A percentile compares a stretch with the other conserved stretches of the same genome.
Conservation (phyloP, 2,888 invertebrate genomes). For the Melanostoma scalare region DNA sequence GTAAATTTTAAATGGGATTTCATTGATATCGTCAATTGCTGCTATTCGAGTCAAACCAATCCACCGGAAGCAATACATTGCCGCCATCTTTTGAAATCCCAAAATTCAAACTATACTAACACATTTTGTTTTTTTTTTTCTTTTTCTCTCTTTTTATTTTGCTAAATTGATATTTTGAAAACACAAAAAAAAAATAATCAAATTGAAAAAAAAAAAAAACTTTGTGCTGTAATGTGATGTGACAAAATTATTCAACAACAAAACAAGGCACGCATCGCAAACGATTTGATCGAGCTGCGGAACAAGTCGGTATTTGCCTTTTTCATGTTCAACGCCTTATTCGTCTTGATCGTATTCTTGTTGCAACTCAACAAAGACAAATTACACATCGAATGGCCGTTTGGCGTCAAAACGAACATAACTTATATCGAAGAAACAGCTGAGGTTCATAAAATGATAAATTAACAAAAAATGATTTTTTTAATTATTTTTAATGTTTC, state of each 20-base stretch:
- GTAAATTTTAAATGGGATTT: conserved; percentile 85
- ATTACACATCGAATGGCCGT: conserved; percentile 98
- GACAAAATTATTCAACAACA: conserved; percentile 29
- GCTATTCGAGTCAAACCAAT: background rate
- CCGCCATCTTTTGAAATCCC: conserved; percentile 76
- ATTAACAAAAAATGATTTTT: conserved; percentile 57
- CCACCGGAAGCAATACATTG: conserved; percentile 39
- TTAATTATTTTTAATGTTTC: conserved; percentile 70
- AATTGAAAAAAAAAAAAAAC: conserved; percentile 67
- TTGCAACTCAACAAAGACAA: conserved; percentile 99
- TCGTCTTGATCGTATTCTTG: conserved; percentile 99
- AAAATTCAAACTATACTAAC: conserved; percentile 80
- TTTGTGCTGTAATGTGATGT: conserved; percentile 77
- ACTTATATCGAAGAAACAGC: conserved; percentile 95
- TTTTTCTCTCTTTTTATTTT: conserved; percentile 75
- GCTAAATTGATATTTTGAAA: conserved; percentile 30
- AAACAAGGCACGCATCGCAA: conserved; percentile 92
- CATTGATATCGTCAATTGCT: conserved; percentile 63
- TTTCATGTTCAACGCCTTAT: conserved; percentile 99
- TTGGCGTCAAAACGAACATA: conserved; percentile 96
- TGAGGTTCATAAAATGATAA: conserved; percentile 86
- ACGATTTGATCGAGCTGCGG: conserved; percentile 95
- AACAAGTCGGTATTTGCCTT: conserved; percentile 99
- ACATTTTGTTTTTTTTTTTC: conserved; percentile 77
- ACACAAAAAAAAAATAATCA: conserved; percentile 62